These are phyloP conservation scores for Heliconius hortense DNA, from an alignment of 2,888 invertebrate genomes.

Conservation along the genomic window DNA sequence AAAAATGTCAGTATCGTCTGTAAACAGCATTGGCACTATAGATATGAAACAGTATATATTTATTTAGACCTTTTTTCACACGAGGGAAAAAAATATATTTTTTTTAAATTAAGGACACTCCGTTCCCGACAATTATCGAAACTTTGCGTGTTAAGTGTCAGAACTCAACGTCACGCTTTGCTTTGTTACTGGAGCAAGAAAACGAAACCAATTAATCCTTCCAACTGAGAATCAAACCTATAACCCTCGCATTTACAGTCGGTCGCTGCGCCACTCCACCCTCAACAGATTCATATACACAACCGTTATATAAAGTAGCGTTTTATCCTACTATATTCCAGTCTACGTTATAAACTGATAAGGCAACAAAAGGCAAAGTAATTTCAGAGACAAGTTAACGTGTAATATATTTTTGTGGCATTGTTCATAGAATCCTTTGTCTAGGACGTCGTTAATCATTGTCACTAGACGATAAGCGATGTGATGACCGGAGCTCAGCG, in stretches of 20 bases:
- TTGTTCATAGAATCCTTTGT: constrained; percentile 46
- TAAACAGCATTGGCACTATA: no score
- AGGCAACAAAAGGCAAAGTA: constrained; percentile 41
- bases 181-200: neutral
- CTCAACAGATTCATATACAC: neutral
- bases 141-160: neutral
- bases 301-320: neutral
- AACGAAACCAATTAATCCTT: neutral
- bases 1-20: no score
- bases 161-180: neutral
- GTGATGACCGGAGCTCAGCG: constrained; percentile 38
- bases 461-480: constrained; percentile 46
- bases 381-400: constrained; percentile 40
- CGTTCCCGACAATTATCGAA: neutral
- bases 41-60: no score
- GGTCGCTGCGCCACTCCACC: neutral
- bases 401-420: constrained; percentile 45
- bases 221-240: neutral
- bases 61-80: no score
- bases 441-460: constrained; percentile 46
- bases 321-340: constrained; percentile 15
- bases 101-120: no score
- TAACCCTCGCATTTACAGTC: neutral
- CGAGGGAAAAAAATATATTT: no score
- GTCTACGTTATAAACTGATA: constrained; percentile 36